Base-by-base conservation (phyloP, 2,888 invertebrate species). In the Cacoxenus indagator region DNA sequence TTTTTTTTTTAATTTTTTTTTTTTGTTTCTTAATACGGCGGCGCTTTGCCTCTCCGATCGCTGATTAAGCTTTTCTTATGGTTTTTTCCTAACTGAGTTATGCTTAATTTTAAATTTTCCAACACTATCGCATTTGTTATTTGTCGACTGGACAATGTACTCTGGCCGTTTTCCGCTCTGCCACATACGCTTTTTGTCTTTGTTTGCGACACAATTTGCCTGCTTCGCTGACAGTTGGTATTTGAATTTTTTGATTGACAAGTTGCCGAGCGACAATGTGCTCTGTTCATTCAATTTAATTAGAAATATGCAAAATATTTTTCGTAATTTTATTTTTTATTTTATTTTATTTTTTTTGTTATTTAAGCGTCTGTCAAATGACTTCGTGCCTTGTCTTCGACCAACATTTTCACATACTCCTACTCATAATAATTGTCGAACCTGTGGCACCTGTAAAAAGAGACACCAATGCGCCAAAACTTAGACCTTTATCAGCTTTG, bases 241-340 rank as follows among this genome's bases (percentile, higher is more conserved):
- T 83, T 80, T 80, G 82, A 80, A n/a, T 78, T 80, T 78, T 80
- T 80, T 83, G 80, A 80, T 80, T 83, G 80, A 80, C 80, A 80
- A 80, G 77, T 69, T 71, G 66, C 57, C 31, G 51, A 5, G 5
- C 51, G 9, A 27, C 11, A 9, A 24, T 8, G 11, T 24, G 26
- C 4, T 26, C 46, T 1, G 4, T 62, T 43, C 26, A 17, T 43
- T 17, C 14, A 29, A 62, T 62, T 62, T 62, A 62, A 59, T 59
- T 59, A 31, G 43, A 62, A 62, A 62, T 62, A 62, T 62, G 43
- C n/a, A 24, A 62, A 43, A 62, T 45, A 62, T 61, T 22, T 61
- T 17, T 61, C 4, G 6, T n/a, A n/a, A n/a, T n/a, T n/a, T 61
- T 11, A 9, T 61, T 31, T 22, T 61, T 61, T 61, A 14, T 61